Base-by-base conservation (phyloP, 2,888 invertebrate species). In the Brachyptera risi region DNA sequence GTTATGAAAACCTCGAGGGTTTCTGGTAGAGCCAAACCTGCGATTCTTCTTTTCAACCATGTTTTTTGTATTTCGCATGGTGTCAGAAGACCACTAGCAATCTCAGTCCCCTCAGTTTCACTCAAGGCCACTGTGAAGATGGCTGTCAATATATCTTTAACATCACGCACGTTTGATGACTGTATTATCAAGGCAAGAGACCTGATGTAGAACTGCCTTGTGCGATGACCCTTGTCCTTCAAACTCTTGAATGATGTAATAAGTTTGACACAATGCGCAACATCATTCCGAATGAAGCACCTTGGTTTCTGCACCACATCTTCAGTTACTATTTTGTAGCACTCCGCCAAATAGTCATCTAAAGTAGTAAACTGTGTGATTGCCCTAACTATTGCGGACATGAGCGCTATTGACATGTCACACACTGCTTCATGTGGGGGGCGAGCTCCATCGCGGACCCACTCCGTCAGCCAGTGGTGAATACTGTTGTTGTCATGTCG, bases 391-490 rank as follows among this genome's bases (percentile, higher is more conserved):
- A 17, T 31, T 11, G 51, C 51, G 3, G 58, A 51, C 19, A 62
- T 24, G 26, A 61, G 31, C 19, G 61, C 64, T 42, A 61, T 35
- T 15, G 63, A 65, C 56, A 65, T 56, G 50, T 63, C 63, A 23
- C 37, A 47, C 42, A 61, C 50, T 24, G 65, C 56, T 60, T 66
- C 63, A 42, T 59, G 47, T 35, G 66, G 61, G 24, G 62, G 37
- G 49, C 15, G 31, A 27, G 65, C 64, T 40, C 65, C 64, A 57
- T 61, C 59, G 42, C 63, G 44, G 50, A 44, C 58, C 66, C 66
- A 65, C 37, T 57, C 47, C 9, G 42, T 37, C 21, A 66, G 59
- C 61, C 66, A 66, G 44, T 59, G 24, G 3, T 3, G 15, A 11
- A 51, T 51, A 23, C 62, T 65, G 56, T 63, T 63, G 1, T 61